These are phyloP conservation scores for Drosophila testacea DNA, from an alignment of 2,888 invertebrate genomes.

Conservation along the genomic window DNA sequence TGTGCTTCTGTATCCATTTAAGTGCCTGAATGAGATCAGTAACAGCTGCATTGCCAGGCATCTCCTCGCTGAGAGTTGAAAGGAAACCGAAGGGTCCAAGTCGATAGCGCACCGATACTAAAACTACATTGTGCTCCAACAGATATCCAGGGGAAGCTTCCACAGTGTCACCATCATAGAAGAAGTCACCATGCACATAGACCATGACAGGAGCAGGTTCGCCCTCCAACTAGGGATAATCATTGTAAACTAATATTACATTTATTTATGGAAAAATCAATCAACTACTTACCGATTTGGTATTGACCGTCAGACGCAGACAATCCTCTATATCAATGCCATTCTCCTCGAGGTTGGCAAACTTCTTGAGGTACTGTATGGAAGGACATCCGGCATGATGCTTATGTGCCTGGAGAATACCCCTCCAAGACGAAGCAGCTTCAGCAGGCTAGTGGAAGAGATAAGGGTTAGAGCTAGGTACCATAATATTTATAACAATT, in stretches of 20 bases:
- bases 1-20: constrained; percentile 86
- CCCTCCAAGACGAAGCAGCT: constrained; percentile 76
- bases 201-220: constrained; percentile 84
- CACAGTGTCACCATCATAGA: constrained; percentile 83
- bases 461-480: not conserved
- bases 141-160: constrained; percentile 84
- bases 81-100: constrained; percentile 86
- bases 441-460: constrained; percentile 68
- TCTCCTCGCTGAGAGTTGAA: constrained; percentile 85
- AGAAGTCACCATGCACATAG: constrained; percentile 85
- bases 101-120: constrained; percentile 86
- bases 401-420: constrained; percentile 69
- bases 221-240: constrained; percentile 62
- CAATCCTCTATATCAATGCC: constrained; percentile 82
- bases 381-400: constrained; percentile 81
- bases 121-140: constrained; percentile 85
- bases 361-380: constrained; percentile 68
- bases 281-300: constrained; percentile 79
- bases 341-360: constrained; percentile 63
- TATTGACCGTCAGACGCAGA: constrained; percentile 77
- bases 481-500: not conserved
- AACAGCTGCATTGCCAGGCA: constrained; percentile 87
- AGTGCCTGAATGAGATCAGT: constrained; percentile 86
- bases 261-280: not conserved
- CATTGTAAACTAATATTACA: too few species aligned